These are phyloP conservation scores for Poeciliopsis gracilis DNA, from an alignment of 2,797 vertebrate genomes.

Conservation along the genomic window DNA sequence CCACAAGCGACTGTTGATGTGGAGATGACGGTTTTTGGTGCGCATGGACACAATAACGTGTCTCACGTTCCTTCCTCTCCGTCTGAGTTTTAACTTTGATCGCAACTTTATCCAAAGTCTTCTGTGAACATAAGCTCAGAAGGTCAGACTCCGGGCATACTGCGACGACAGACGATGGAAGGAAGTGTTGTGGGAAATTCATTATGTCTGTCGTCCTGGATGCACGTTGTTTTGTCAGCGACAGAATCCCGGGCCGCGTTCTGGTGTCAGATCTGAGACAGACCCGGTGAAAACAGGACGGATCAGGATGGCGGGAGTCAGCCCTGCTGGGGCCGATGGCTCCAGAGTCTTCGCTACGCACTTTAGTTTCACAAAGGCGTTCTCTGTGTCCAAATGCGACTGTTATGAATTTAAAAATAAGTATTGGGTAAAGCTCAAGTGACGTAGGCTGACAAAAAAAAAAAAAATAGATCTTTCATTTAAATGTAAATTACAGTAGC, in stretches of 20 bases:
- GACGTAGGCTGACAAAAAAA: no score
- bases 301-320: conserved; percentile 18
- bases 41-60: neutral
- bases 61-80: neutral
- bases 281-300: conserved; percentile 40
- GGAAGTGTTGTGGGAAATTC: neutral
- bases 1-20: neutral
- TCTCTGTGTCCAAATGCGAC: conserved; percentile 15
- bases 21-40: neutral
- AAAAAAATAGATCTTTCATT: no score
- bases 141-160: no score
- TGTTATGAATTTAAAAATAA: neutral
- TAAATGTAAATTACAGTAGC: neutral
- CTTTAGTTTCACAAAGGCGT: neutral
- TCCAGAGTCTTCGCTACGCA: neutral
- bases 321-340: conserved; percentile 12
- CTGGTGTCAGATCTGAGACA: conserved; percentile 39
- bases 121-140: neutral
- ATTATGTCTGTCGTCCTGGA: neutral
- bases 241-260: conserved; percentile 10
- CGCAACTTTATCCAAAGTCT: neutral
- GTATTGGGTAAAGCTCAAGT: no score
- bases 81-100: neutral
- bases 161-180: neutral
- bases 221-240: conserved; percentile 23